Evolutionary conservation across 2,888 invertebrate genomes (phyloP).

Genomic region (Leucophenga montana): DNA sequence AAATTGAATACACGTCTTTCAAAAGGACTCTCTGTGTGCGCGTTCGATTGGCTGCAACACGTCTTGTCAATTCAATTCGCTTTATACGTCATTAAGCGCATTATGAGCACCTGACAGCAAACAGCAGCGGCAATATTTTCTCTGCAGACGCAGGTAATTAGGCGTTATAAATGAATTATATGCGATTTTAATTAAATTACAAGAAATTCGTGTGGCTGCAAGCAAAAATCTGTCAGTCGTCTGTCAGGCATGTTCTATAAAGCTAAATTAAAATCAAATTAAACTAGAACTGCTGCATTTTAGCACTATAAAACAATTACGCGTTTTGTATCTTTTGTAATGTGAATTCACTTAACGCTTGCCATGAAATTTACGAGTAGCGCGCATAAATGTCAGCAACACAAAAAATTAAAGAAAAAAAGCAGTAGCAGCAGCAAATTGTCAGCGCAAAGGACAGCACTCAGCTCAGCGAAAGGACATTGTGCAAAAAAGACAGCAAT

Average conservation of each 20-base stretch:
- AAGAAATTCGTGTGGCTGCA: background rate
- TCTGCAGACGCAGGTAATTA: background rate
- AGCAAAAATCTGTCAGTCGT: background rate
- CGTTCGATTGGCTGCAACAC: background rate
- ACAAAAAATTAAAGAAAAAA: constrained; percentile 20
- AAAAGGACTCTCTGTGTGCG: too few relatives aligned
- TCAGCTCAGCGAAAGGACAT: constrained; percentile 16
- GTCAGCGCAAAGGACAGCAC: constrained; percentile 4
- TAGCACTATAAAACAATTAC: constrained; percentile 3
- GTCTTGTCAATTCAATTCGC: background rate
- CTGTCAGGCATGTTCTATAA: background rate
- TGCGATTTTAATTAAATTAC: constrained; percentile 27
- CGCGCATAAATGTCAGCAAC: constrained; percentile 48
- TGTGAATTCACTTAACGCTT: too few relatives aligned
- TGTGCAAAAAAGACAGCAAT: constrained; percentile 21
- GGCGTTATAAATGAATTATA: constrained; percentile 7
- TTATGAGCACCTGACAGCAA: constrained; percentile 1
- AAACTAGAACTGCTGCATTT: too few relatives aligned
- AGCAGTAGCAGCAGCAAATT: constrained; percentile 8
- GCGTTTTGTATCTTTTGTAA: background rate
- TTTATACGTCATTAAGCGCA: background rate
- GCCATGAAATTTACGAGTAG: too few relatives aligned
- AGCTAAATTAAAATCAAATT: background rate
- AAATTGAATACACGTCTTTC: too few relatives aligned
- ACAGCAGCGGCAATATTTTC: too few relatives aligned